These are phyloP conservation scores for Rhamphomyia laevipes DNA, from an alignment of 2,888 invertebrate genomes.

Conservation along the genomic window DNA sequence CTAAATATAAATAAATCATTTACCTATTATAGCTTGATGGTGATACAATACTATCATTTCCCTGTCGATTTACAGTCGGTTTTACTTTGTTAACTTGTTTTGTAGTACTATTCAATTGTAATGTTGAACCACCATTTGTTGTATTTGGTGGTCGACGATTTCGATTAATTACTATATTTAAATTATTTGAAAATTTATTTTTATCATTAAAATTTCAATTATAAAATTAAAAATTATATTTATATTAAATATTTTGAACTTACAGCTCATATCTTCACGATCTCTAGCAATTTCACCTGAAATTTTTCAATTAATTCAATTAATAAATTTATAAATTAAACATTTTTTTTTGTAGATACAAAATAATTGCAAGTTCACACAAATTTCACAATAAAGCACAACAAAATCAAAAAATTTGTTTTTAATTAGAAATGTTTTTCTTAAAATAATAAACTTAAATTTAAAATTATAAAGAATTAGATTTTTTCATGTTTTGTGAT, in stretches of 20 bases:
- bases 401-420: slow-evolving; percentile 18
- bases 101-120: slow-evolving; percentile 54
- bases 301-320: slow-evolving; percentile 24
- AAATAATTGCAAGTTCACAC: too few relatives aligned
- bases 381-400: background rate
- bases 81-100: slow-evolving; percentile 85
- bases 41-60: slow-evolving; percentile 60
- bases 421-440: slow-evolving; percentile 20
- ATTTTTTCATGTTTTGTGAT: too few relatives aligned
- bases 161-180: slow-evolving; percentile 56
- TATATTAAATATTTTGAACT: slow-evolving; percentile 37
- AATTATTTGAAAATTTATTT: background rate
- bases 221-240: background rate
- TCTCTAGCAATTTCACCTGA: slow-evolving; percentile 64
- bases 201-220: background rate
- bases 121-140: slow-evolving; percentile 27
- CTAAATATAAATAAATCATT: too few relatives aligned
- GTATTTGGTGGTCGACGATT: slow-evolving; percentile 50
- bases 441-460: background rate
- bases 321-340: too few relatives aligned
- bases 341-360: too few relatives aligned
- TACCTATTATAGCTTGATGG: slow-evolving; percentile 55
- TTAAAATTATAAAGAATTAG: too few relatives aligned
- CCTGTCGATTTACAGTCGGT: slow-evolving; percentile 69
- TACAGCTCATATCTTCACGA: slow-evolving; percentile 63